Conservation (phyloP, 2,888 invertebrate species). For the Amblyteles armatorius region DNA sequence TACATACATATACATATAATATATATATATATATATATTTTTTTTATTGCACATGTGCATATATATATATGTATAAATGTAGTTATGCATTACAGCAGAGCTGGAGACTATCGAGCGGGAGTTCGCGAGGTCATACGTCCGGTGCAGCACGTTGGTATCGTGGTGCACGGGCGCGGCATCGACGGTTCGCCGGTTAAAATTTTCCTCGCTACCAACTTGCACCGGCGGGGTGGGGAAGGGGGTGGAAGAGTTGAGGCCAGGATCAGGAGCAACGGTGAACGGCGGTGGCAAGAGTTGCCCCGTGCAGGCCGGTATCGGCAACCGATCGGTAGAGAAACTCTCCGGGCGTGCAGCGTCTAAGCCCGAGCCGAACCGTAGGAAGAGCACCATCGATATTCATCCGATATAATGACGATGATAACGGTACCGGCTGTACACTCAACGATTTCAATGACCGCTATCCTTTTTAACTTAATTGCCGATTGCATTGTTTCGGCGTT, state of each 20-base stretch:
- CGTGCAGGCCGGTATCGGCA: slow-evolving; percentile 25
- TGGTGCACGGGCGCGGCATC: slow-evolving; percentile 28
- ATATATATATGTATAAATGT: slow-evolving; percentile 2
- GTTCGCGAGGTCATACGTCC: slow-evolving; percentile 55
- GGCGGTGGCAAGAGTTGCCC: slow-evolving; percentile 55
- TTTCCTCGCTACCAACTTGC: slow-evolving; percentile 3
- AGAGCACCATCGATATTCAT: slow-evolving; percentile 44
- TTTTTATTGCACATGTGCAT: no score
- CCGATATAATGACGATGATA: slow-evolving; percentile 41
- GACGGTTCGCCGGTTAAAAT: slow-evolving; percentile 19
- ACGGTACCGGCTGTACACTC: slow-evolving; percentile 23
- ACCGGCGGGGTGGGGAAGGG: not conserved
- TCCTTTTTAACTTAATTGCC: slow-evolving; percentile 36
- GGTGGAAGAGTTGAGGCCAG: not conserved
- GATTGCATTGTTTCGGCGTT: slow-evolving; percentile 15
- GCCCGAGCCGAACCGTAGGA: not conserved
- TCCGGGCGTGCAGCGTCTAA: slow-evolving; percentile 13
- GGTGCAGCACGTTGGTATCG: slow-evolving; percentile 45
- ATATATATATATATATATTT: not conserved
- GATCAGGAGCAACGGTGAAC: slow-evolving; percentile 50
- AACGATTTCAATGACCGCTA: slow-evolving; percentile 8
- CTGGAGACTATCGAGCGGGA: slow-evolving; percentile 19
- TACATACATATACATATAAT: not conserved
- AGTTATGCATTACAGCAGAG: slow-evolving; percentile 10
- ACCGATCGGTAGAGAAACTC: slow-evolving; percentile 44